Conservation (phyloP, 2,797 vertebrate species). For the Balearica regulorum region DNA sequence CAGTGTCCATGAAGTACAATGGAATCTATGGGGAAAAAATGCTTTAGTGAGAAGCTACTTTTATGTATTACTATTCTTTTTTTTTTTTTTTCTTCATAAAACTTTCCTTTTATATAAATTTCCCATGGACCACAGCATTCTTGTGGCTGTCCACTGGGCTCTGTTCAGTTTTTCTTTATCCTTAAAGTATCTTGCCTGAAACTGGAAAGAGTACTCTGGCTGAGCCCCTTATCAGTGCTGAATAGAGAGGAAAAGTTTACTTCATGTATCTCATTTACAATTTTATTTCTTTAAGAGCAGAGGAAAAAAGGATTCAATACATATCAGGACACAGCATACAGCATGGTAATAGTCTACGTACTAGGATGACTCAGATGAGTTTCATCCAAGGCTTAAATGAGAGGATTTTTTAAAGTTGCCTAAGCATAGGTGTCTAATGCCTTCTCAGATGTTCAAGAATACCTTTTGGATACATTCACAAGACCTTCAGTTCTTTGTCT, state of each 20-base stretch:
- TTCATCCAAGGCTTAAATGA: neutral
- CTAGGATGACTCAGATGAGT: neutral
- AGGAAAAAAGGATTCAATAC: neutral
- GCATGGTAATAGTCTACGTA: neutral
- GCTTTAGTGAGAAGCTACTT: neutral
- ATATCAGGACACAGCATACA: neutral
- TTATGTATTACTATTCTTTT: neutral
- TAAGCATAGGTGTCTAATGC: neutral
- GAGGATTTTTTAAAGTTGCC: neutral
- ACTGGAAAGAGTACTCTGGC: neutral
- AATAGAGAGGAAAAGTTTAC: neutral
- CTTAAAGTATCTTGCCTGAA: neutral
- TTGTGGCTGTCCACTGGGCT: neutral
- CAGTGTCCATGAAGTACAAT: neutral
- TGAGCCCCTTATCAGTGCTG: neutral
- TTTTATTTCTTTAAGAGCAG: neutral
- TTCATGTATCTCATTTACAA: neutral
- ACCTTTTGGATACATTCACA: neutral
- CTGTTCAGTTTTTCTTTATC: neutral
- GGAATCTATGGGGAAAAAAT: neutral
- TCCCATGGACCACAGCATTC: neutral
- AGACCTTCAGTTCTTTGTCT: neutral
- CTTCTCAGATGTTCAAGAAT: neutral
- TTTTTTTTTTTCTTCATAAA: neutral
- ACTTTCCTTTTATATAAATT: neutral